Evolutionary conservation across 2,113 vertebrate genomes (phyloP), one percentile per base, ranked within the genome.

Genomic region (Syrmaticus mikado): DNA sequence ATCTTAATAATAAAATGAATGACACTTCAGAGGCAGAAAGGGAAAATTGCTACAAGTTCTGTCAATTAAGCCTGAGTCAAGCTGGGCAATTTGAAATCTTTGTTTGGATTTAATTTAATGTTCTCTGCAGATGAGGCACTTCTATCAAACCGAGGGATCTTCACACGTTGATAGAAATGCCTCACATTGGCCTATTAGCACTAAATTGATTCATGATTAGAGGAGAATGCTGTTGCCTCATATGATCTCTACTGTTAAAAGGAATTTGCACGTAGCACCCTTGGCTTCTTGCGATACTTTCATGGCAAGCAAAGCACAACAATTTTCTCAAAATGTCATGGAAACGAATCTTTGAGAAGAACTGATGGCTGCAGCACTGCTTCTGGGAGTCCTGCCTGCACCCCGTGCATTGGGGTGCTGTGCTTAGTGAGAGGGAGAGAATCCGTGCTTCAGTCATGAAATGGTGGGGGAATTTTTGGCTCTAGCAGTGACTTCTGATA

Each of bases 81-180:
- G 91, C 85, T 87, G 89, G 57, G 85, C 40, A 96, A 92, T 96
- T 40, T 87, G 79, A 89, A 92, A 90, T 92, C 65, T 94, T 94
- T 91, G 74, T 91, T 97, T 94, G 87, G 75, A 87, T 93, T 95
- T 92, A 92, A 92, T 92, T 91, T 87, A 82, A 77, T 94, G 93
- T 65, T 87, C 91, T 91, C 75, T 85, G 75, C 72, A 30, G 70
- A 70, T 85, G 75, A 94, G 53, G 78, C 84, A 46, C 82, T 89
- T 77, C n/a, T 72, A 85, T 61, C 45, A 60, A 93, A 55, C 75
- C 45, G 21, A 78, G 34, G 76, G 60, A 65, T 85, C 72, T 92
- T 91, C 41, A 21, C 46, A 24, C 74, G 64, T n/a, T 36, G 16
- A 85, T 52, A 74, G 72, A 80, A 93, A 91, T 88, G 87, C 64